Percentiles rank a stretch among this genome's conserved stretches.
Evolutionary conservation across 2,113 vertebrate species (phyloP).

Genomic region (Hepsetus odoe): DNA sequence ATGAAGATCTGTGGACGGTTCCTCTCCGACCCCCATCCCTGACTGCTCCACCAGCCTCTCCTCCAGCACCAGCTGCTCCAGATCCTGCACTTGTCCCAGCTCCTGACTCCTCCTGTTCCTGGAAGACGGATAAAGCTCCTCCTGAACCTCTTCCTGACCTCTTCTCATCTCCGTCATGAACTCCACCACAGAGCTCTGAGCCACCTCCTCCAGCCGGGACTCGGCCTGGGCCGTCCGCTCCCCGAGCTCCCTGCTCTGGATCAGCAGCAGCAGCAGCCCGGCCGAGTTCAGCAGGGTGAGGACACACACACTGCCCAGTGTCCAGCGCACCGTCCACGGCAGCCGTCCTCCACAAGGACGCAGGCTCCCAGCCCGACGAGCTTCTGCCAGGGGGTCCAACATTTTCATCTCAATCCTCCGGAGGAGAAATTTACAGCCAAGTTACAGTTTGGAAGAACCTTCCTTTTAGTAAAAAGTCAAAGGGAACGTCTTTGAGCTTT

Average conservation of each 20-base stretch:
- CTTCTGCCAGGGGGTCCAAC: conserved; percentile 31
- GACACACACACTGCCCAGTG: conserved; percentile 75
- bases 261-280: conserved; percentile 81
- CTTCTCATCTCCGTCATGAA: conserved; percentile 69
- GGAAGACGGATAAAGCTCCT: conserved; percentile 65
- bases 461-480: no score
- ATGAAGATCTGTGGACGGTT: background rate
- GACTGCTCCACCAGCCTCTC: conserved; percentile 34
- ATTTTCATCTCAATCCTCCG: background rate
- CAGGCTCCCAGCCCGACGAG: conserved; percentile 63
- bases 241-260: conserved; percentile 81
- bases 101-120: conserved; percentile 84
- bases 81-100: conserved; percentile 53
- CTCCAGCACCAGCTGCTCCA: conserved; percentile 49
- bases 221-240: conserved; percentile 72
- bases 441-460: no score
- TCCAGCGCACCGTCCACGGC: conserved; percentile 70
- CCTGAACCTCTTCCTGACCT: conserved; percentile 37
- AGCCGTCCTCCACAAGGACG: conserved; percentile 67
- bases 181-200: conserved; percentile 75
- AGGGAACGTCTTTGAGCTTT: no score
- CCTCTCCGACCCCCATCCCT: conserved; percentile 6
- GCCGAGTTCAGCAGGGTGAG: conserved; percentile 81
- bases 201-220: conserved; percentile 65
- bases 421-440: no score